These are phyloP conservation scores for Oncorhynchus tshawytscha DNA, from an alignment of 2,113 vertebrate species.

Conservation along the genomic window DNA sequence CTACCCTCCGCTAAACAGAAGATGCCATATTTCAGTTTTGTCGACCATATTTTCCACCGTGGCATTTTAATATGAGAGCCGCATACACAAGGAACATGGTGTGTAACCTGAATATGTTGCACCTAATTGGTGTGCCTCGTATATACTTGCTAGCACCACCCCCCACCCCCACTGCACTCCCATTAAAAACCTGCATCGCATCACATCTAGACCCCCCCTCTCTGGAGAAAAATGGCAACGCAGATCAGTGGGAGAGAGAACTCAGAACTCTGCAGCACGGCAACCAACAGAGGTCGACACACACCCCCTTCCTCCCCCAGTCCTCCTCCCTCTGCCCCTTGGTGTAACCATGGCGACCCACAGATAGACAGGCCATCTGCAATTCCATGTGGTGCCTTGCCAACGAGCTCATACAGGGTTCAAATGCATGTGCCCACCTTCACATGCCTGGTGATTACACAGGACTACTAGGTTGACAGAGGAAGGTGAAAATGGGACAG, in stretches of 20 bases:
- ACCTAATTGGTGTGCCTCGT: slow-evolving; percentile 50
- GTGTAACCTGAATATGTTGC: slow-evolving; percentile 38
- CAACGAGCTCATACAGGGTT: slow-evolving; percentile 15
- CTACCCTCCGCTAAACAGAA: slow-evolving; percentile 25
- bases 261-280: slow-evolving; percentile 53
- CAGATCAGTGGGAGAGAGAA: slow-evolving; percentile 60
- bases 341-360: slow-evolving; percentile 66
- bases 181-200: slow-evolving; percentile 40
- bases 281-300: slow-evolving; percentile 25
- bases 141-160: slow-evolving; percentile 28
- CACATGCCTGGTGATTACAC: neutral
- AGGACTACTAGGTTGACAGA: neutral
- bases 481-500: slow-evolving; percentile 4
- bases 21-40: slow-evolving; percentile 38
- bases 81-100: neutral
- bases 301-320: slow-evolving; percentile 33
- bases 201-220: slow-evolving; percentile 2
- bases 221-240: slow-evolving; percentile 7
- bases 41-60: slow-evolving; percentile 33
- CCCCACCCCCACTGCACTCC: neutral
- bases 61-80: slow-evolving; percentile 22
- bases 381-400: slow-evolving; percentile 51
- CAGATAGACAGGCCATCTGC: slow-evolving; percentile 31
- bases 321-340: neutral
- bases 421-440: slow-evolving; percentile 19